These are phyloP conservation scores for Pseudomugil gertrudae DNA, from an alignment of 2,797 vertebrate genomes.

Conservation along the genomic window DNA sequence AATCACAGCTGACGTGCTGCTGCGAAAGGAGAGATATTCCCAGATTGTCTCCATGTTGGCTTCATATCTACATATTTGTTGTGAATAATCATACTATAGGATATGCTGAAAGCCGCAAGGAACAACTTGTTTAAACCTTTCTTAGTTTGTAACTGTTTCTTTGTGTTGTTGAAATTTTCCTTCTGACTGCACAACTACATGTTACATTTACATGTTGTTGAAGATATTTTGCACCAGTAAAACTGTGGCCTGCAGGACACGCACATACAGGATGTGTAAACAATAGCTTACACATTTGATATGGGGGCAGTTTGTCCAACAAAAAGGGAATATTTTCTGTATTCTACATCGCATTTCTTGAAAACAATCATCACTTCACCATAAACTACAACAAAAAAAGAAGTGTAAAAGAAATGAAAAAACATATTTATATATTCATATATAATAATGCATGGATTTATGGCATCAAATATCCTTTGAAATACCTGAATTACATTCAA, in stretches of 20 bases:
- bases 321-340: slow-evolving; percentile 76
- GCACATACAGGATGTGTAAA: slow-evolving; percentile 64
- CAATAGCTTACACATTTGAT: slow-evolving; percentile 17
- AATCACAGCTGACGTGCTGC: slow-evolving; percentile 28
- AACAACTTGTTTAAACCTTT: slow-evolving; percentile 19
- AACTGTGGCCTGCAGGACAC: slow-evolving; percentile 47
- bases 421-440: slow-evolving; percentile 83
- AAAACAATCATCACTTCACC: slow-evolving; percentile 85
- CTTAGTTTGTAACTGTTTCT: slow-evolving; percentile 12
- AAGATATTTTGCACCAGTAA: slow-evolving; percentile 29
- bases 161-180: slow-evolving; percentile 43
- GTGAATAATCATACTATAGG: slow-evolving; percentile 54
- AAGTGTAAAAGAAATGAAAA: slow-evolving; percentile 74
- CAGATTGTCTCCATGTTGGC: slow-evolving; percentile 76
- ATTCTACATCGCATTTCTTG: slow-evolving; percentile 81
- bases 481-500: slow-evolving; percentile 98
- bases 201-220: slow-evolving; percentile 57
- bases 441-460: slow-evolving; percentile 87
- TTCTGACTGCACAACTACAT: slow-evolving; percentile 36
- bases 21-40: slow-evolving; percentile 41
- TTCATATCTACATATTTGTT: slow-evolving; percentile 41
- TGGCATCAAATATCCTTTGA: slow-evolving; percentile 89
- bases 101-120: slow-evolving; percentile 59
- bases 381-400: slow-evolving; percentile 85
- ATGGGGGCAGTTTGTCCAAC: slow-evolving; percentile 84